These are phyloP conservation scores for Macrosiphum euphorbiae DNA, from an alignment of 2,888 invertebrate genomes.

Conservation along the genomic window DNA sequence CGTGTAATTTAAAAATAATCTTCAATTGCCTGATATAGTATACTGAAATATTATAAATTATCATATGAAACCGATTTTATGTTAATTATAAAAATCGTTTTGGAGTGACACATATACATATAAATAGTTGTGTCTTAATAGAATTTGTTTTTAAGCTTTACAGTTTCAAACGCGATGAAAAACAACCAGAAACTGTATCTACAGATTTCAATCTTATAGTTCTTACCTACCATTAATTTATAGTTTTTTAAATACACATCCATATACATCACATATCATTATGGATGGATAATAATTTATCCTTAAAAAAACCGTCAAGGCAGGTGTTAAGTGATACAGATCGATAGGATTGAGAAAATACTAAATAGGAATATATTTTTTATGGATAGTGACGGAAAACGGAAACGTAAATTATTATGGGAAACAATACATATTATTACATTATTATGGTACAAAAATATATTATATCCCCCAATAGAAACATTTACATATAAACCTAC, in stretches of 20 bases:
- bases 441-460: not conserved
- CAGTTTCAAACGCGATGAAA: not conserved
- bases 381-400: not conserved
- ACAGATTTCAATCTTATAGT: not conserved
- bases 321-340: not conserved
- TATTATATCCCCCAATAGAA: not conserved
- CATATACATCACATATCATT: not conserved
- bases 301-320: not conserved
- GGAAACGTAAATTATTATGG: not conserved
- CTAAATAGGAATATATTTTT: no score
- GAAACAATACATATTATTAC: no score
- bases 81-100: not conserved
- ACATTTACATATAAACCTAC: not conserved
- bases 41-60: not conserved
- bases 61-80: not conserved
- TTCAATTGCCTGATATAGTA: not conserved
- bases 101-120: not conserved
- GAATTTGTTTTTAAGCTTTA: not conserved
- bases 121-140: not conserved
- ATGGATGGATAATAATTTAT: not conserved
- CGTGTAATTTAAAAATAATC: not conserved
- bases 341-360: not conserved
- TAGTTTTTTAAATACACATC: not conserved
- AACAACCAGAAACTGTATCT: not conserved
- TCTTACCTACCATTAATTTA: not conserved